A percentile compares a stretch with the other conserved stretches of the same genome.
Evolutionary conservation across 2,113 vertebrate genomes (phyloP).

Genomic region (Pterocles orientalis): DNA sequence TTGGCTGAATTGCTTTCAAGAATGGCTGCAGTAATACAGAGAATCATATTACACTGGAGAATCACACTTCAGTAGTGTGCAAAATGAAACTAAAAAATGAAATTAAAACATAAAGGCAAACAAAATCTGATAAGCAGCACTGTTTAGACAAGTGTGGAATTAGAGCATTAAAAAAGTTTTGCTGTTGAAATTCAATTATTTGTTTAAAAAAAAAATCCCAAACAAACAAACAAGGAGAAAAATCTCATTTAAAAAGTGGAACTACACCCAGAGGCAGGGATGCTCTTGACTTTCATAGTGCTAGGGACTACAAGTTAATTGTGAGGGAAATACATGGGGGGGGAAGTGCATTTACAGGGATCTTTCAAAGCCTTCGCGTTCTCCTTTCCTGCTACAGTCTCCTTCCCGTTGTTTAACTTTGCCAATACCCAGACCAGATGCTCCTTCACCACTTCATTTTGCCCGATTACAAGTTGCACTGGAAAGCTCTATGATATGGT

Average conservation of each 20-base stretch:
- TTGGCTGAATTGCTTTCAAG: not conserved
- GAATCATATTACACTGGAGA: not conserved
- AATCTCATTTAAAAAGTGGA: not conserved
- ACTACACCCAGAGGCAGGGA: not conserved
- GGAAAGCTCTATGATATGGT: not conserved
- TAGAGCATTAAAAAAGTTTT: not conserved
- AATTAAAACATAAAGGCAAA: not conserved
- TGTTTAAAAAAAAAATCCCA: not conserved
- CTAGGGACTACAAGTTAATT: not conserved
- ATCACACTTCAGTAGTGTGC: not conserved
- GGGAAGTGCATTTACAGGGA: not conserved
- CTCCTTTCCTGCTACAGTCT: not conserved
- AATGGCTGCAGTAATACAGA: not conserved
- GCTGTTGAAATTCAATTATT: not conserved
- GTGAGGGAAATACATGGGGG: not conserved
- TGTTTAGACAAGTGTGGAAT: not conserved
- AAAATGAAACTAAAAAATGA: not conserved
- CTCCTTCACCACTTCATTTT: not conserved
- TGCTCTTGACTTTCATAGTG: not conserved
- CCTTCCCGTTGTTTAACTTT: not conserved
- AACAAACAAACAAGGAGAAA: not conserved
- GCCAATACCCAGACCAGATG: not conserved
- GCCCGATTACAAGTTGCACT: not conserved
- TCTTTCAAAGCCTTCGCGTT: not conserved
- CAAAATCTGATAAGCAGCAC: not conserved